A percentile compares a stretch with the other conserved stretches of the same genome.
phyloP scores from a whole-genome alignment of 2,888 invertebrate genomes.

The Erebia epiphron region DNA sequence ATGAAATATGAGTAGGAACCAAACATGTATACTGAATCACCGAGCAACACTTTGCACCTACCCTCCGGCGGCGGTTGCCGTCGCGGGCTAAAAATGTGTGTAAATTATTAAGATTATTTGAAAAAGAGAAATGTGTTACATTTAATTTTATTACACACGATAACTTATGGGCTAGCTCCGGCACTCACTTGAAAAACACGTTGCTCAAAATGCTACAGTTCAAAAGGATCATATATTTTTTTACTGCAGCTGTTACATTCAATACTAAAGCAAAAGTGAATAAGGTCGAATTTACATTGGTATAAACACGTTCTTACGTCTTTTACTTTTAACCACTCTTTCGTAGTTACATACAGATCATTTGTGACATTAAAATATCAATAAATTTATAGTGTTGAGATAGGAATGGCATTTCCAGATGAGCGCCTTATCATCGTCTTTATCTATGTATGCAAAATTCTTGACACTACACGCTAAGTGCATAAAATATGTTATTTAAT shows the following conservation, averaged over 20 bases:
- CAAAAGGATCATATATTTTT: slow-evolving; percentile 11
- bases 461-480: slow-evolving; percentile 45
- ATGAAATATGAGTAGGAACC: slow-evolving; percentile 35
- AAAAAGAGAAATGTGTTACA: slow-evolving; percentile 83
- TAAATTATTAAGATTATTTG: slow-evolving; percentile 82
- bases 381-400: slow-evolving; percentile 79
- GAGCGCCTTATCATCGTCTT: slow-evolving; percentile 52
- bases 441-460: slow-evolving; percentile 62
- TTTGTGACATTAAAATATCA: slow-evolving; percentile 82
- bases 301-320: slow-evolving; percentile 44
- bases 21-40: slow-evolving; percentile 28
- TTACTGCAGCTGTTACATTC: slow-evolving; percentile 28
- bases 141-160: slow-evolving; percentile 83
- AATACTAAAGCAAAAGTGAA: not conserved
- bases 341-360: slow-evolving; percentile 79
- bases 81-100: slow-evolving; percentile 79
- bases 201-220: slow-evolving; percentile 46
- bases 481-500: slow-evolving; percentile 41
- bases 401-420: slow-evolving; percentile 66
- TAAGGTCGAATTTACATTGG: slow-evolving; percentile 43
- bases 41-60: slow-evolving; percentile 43
- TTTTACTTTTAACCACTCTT: slow-evolving; percentile 47
- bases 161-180: slow-evolving; percentile 78
- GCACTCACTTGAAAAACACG: slow-evolving; percentile 76
- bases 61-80: slow-evolving; percentile 70